Evolutionary conservation across 2,113 vertebrate species (phyloP).

Genomic region (human): DNA sequence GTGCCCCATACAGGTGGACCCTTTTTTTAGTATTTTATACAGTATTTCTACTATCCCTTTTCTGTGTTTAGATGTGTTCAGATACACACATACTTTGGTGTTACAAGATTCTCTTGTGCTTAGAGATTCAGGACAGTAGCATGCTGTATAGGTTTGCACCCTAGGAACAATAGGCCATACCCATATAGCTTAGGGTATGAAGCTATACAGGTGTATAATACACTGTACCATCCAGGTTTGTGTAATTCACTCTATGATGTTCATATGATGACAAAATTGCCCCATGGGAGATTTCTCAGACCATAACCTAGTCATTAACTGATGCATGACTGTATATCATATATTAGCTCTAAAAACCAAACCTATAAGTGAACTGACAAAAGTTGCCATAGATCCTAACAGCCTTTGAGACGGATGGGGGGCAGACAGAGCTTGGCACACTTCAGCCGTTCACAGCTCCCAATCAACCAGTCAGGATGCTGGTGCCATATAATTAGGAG

Average conservation of each 20-base stretch:
- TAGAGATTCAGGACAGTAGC: not conserved
- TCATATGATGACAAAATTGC: not conserved
- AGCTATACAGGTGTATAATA: not conserved
- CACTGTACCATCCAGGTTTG: not conserved
- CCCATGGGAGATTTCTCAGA: not conserved
- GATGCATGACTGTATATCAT: not conserved
- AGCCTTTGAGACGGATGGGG: not conserved
- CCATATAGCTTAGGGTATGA: not conserved
- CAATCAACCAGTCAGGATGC: not conserved
- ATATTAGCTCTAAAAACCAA: not conserved
- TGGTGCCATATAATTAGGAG: not conserved
- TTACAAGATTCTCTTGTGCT: not conserved
- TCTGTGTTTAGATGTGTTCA: not conserved
- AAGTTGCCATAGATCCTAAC: not conserved
- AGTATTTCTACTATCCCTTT: not conserved
- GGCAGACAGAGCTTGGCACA: not conserved
- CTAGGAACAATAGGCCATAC: not conserved
- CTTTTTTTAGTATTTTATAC: not conserved
- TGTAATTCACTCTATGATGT: not conserved
- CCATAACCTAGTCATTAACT: not conserved
- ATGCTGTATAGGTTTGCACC: not conserved
- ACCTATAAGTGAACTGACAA: not conserved
- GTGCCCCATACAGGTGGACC: not conserved
- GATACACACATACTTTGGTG: not conserved
- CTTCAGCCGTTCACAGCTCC: not conserved